A percentile compares a stretch with the other conserved stretches of the same genome.
Evolutionary conservation across 92 coral and sea anemone species (phyloP).

Genomic region (Phenganax stokvisi): DNA sequence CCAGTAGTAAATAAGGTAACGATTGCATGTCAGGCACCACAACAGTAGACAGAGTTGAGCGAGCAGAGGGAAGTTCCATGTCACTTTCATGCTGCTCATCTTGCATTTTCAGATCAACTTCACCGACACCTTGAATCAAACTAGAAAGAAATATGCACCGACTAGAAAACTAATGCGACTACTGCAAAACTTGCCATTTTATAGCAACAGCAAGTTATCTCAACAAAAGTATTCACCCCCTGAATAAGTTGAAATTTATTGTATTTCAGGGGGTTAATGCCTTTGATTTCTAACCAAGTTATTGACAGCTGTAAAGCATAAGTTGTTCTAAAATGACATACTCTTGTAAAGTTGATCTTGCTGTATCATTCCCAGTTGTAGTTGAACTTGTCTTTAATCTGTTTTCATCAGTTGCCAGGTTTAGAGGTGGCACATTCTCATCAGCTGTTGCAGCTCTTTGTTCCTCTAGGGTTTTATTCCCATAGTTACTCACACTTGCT

Average conservation of each 20-base stretch:
- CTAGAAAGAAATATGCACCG: slow-evolving; percentile 28
- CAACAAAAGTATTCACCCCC: too few relatives aligned
- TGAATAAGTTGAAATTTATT: background rate
- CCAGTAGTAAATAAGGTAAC: slow-evolving; percentile 79
- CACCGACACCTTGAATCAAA: slow-evolving; percentile 94
- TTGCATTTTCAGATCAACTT: slow-evolving; percentile 68
- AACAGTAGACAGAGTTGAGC: slow-evolving; percentile 41
- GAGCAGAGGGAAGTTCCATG: slow-evolving; percentile 14
- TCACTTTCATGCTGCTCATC: slow-evolving; percentile 43
- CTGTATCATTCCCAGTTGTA: slow-evolving; percentile 54
- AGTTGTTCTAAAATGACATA: slow-evolving; percentile 7
- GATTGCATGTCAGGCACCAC: slow-evolving; percentile 69
- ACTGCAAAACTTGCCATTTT: background rate
- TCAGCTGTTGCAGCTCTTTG: slow-evolving; percentile 34
- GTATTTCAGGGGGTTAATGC: background rate
- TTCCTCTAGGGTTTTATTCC: slow-evolving; percentile 54
- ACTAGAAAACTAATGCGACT: background rate
- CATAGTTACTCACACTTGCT: slow-evolving; percentile 58
- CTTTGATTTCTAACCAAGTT: too few relatives aligned
- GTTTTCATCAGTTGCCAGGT: slow-evolving; percentile 56
- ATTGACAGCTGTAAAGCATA: too few relatives aligned
- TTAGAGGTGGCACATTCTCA: slow-evolving; percentile 61
- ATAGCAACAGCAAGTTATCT: too few relatives aligned
- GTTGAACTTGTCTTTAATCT: slow-evolving; percentile 53
- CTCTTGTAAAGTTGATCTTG: slow-evolving; percentile 85